Percentiles rank a stretch among this genome's conserved stretches.
Conservation (phyloP, 2,113 vertebrate genomes). For the Phalacrocorax brasilianus region DNA sequence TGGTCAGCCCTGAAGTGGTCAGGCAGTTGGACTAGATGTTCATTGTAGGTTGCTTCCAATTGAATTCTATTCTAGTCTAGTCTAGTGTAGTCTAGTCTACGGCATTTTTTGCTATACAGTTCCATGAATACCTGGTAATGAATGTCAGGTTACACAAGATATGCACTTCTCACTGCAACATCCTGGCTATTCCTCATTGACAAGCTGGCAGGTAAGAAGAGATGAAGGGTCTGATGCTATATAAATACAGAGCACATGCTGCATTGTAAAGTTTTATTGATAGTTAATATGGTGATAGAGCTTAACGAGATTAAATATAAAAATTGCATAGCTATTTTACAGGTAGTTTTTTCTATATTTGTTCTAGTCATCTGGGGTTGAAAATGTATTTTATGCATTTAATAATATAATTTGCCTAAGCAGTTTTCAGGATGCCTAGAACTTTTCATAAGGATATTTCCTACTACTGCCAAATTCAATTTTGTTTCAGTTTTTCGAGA, state of each 20-base stretch:
- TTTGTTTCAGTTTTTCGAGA: background rate
- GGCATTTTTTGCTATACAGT: background rate
- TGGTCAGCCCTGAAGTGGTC: too few relatives aligned
- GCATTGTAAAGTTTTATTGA: background rate
- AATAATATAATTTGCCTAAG: background rate
- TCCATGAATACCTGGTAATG: fast-evolving
- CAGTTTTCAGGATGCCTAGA: background rate
- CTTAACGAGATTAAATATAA: background rate
- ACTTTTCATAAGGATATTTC: background rate
- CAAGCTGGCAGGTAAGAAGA: background rate
- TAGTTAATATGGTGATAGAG: background rate
- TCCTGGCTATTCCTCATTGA: background rate
- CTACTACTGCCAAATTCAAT: background rate
- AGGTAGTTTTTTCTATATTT: background rate
- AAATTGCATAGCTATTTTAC: background rate
- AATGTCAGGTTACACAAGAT: background rate
- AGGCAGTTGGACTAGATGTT: too few relatives aligned
- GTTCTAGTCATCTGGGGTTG: background rate
- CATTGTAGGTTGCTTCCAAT: too few relatives aligned
- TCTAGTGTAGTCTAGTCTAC: background rate
- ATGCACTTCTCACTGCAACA: background rate
- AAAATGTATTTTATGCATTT: background rate
- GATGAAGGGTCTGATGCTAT: background rate
- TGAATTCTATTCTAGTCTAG: background rate
- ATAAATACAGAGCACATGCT: background rate